Conservation (phyloP, 1,140 invertebrate species). For the Brachionus rotundiformis region DNA sequence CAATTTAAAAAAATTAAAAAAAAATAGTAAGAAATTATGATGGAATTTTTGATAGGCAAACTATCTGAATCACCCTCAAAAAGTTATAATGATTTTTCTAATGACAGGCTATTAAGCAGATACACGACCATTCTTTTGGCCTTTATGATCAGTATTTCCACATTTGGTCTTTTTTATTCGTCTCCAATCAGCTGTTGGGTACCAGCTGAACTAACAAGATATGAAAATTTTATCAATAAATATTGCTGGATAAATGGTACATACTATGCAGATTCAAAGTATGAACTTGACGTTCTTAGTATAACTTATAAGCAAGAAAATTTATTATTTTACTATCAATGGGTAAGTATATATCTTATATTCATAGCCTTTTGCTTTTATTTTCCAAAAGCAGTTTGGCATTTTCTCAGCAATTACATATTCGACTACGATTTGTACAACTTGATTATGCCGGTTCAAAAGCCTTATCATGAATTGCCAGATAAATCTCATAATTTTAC, state of each 20-base stretch:
- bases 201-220: slow-evolving; percentile 53
- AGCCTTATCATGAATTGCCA: background rate
- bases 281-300: background rate
- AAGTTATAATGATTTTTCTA: slow-evolving; percentile 26
- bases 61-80: background rate
- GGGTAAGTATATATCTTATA: slow-evolving; percentile 79
- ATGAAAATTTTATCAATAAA: slow-evolving; percentile 53
- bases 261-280: slow-evolving; percentile 47
- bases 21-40: background rate
- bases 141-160: background rate
- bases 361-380: slow-evolving; percentile 91
- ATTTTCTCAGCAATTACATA: background rate
- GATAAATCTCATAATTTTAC: background rate
- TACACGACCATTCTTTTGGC: background rate
- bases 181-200: slow-evolving; percentile 54
- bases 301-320: background rate
- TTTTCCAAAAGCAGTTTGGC: slow-evolving; percentile 72
- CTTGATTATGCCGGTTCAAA: background rate
- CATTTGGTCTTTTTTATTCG: slow-evolving; percentile 13
- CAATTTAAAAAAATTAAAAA: background rate
- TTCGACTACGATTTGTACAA: slow-evolving; percentile 8
- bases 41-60: background rate
- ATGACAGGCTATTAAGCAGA: slow-evolving; percentile 2
- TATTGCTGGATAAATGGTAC: slow-evolving; percentile 54
- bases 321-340: slow-evolving; percentile 52